Percentiles rank a stretch among this genome's conserved stretches.
These are phyloP conservation scores for Motacilla tschutschensis DNA, from an alignment of 2,113 vertebrate genomes.

Conservation along the genomic window DNA sequence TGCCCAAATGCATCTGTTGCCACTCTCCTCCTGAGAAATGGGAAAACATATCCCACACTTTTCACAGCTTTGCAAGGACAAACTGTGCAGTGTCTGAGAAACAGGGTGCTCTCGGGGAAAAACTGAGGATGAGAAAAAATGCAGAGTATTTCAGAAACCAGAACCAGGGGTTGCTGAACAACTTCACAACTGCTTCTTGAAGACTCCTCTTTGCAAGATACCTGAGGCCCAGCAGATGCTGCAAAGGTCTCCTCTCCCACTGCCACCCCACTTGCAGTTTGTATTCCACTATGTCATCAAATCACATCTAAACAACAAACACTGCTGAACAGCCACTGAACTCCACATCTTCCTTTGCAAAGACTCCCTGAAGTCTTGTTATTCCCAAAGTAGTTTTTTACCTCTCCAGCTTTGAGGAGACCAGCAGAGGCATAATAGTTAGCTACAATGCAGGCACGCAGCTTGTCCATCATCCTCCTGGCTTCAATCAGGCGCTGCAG, in stretches of 20 bases:
- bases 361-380: background rate
- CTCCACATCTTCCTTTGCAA: background rate
- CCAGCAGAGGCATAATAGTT: conserved; percentile 95
- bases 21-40: background rate
- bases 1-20: background rate
- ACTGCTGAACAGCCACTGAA: background rate
- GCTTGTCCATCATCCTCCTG: conserved; percentile 98
- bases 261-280: background rate
- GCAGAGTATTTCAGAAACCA: background rate
- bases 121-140: background rate
- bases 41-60: background rate
- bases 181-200: background rate
- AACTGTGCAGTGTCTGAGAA: background rate
- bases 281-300: background rate
- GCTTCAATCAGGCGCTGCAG: conserved; percentile 91
- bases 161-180: background rate
- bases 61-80: background rate
- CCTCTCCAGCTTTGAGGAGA: conserved; percentile 88
- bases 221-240: background rate
- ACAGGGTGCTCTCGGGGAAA: background rate
- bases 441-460: conserved; percentile 95
- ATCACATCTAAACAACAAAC: background rate
- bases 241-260: background rate
- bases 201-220: fast-evolving
- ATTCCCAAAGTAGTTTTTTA: conserved; percentile 52